Base-by-base conservation (phyloP, 2,888 invertebrate species). In the Neocrepidodera transversa region DNA sequence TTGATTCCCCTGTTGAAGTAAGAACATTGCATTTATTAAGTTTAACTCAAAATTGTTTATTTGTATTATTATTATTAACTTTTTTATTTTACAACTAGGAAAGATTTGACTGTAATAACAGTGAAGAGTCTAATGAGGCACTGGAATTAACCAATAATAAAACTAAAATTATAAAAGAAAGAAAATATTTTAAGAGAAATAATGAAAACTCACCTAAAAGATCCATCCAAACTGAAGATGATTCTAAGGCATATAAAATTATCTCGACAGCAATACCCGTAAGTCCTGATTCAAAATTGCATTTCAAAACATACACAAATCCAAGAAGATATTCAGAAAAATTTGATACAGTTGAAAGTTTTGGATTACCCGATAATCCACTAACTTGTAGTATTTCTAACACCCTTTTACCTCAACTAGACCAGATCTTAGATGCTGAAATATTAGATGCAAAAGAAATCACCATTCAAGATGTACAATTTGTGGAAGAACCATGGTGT, bases 311-410 rank as follows among this genome's bases (percentile, higher is more conserved):
- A 0, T 76, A 76, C 47, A 63, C 63, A 3, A 76, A 76, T 59
- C 71, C 69, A 61, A 58, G 71, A 32, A 76, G 71, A 62, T 63
- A 43, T 26, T 57, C 58, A 13, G 26, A 43, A n/a, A 69, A 68
- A 60, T 51, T 43, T 16, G 53, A 57, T 20, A 51, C 68, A 1
- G 63, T 72, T 32, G 76, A 77, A 67, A 75, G 72, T 65, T 75
- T 76, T 60, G 74, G 68, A 35, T 64, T 76, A 48, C 75, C 76
- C 7, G 77, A 77, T 66, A 68, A 69, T 53, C 71, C 76, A 11
- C 70, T 76, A 35, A 64, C 11, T 13, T 32, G 11, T 13, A n/a
- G 4, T 4, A 5, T 10, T 10, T 4, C 30, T 32, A 13, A 32
- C 11, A 28, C 10, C 2, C 2, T 10, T 4, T 2, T 32, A 13